These are phyloP conservation scores for Melitaea cinxia DNA, from an alignment of 1,140 invertebrate species.

Conservation along the genomic window DNA sequence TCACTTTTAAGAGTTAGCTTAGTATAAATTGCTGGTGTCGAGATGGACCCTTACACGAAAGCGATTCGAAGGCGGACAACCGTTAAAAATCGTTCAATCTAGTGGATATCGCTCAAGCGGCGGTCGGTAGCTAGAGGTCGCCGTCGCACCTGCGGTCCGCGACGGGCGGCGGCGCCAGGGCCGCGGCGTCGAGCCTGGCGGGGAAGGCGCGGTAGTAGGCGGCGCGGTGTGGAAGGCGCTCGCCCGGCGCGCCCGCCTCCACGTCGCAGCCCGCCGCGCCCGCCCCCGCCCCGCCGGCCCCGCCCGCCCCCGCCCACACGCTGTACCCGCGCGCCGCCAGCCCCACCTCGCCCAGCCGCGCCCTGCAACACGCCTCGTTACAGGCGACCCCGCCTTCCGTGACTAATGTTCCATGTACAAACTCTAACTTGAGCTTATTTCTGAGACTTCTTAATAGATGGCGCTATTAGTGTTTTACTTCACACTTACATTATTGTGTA, in stretches of 20 bases:
- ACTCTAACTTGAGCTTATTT: too few species aligned
- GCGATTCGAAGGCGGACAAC: too few species aligned
- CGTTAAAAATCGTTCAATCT: too few species aligned
- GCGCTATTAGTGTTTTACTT: too few species aligned
- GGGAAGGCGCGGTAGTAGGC: constrained; percentile 91
- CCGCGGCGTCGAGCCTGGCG: constrained; percentile 89
- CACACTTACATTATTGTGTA: too few species aligned
- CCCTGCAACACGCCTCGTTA: constrained; percentile 65
- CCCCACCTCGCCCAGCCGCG: constrained; percentile 62
- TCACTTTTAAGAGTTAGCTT: too few species aligned
- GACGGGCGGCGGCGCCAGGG: constrained; percentile 89
- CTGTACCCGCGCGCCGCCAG: constrained; percentile 62
- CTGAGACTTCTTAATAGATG: too few species aligned
- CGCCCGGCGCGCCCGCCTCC: constrained; percentile 88
- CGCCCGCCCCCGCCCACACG: constrained; percentile 56
- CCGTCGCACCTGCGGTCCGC: constrained; percentile 74
- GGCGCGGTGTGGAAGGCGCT: constrained; percentile 87
- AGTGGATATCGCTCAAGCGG: background rate
- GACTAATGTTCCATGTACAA: too few species aligned
- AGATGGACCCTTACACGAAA: too few species aligned
- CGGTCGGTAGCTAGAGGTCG: background rate
- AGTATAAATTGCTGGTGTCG: too few species aligned
- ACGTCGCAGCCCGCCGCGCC: constrained; percentile 84
- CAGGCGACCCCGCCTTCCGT: too few species aligned
- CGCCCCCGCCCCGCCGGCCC: constrained; percentile 16